Evolutionary conservation across 2,888 invertebrate species (phyloP), one percentile per base, ranked within the genome.

Genomic region (Netelia melanura): DNA sequence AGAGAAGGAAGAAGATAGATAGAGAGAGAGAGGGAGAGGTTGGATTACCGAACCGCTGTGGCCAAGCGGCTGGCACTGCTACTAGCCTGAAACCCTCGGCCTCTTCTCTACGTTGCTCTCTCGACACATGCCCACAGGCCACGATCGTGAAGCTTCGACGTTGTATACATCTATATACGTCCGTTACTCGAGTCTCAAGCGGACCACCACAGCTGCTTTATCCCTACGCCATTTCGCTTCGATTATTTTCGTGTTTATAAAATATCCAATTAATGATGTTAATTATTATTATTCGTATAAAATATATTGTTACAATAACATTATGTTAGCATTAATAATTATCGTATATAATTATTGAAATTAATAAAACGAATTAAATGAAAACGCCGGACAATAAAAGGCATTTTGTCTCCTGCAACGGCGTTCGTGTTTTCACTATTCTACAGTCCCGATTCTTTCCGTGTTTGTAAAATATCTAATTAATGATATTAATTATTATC

Each of bases 91-190:
- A 38, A 38, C 38, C 38, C 38, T 78, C 84, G 84, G 76, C 72
- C 81, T 54, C 14, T 38, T 54, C 14, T 38, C n/a, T 38, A 6
- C 38, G 38, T 61, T 30, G 38, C 14, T 48, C 38, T 58, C 58
- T 17, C 71, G 56, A 65, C 48, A 48, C 58, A 72, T 71, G 76
- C 56, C 38, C 72, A 68, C 67, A 74, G 48, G 30, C 67, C 17
- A 65, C 54, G 43, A 65, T 11, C 25, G 76, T 65, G 76, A 71
- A 17, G 62, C 76, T 62, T 43, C 67, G 65, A 84, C 76, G 76
- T 76, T 80, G 84, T 38, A 38, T 38, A 30, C 30, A 30, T 79
- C 62, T 79, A 58, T 64, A 70, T 58, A 65, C n/a, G 21, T 44
- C 11, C 23, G 21, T 54, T 10, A 23, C 43, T 21, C 9, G 2